Percentiles rank a stretch among this genome's conserved stretches.
Conservation (phyloP, 2,888 invertebrate genomes). For the Ennomos fuscantarius region DNA sequence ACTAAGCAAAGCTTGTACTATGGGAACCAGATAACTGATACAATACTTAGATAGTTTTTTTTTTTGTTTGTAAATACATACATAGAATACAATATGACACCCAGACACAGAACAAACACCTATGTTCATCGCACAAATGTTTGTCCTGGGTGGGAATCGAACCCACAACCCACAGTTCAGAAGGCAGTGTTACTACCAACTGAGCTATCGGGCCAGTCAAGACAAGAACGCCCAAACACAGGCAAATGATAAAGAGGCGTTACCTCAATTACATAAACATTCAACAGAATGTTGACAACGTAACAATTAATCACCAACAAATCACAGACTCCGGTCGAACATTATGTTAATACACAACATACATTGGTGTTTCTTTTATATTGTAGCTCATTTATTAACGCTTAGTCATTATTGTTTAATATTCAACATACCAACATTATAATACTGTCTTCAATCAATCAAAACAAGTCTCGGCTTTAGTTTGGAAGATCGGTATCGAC, state of each 20-base stretch:
- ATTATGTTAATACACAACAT: constrained; percentile 60
- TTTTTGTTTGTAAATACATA: too few species aligned
- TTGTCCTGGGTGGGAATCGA: too few species aligned
- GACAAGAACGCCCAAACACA: constrained; percentile 51
- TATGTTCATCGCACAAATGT: too few species aligned
- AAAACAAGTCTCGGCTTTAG: constrained; percentile 50
- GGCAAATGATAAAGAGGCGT: constrained; percentile 67
- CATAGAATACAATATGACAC: too few species aligned
- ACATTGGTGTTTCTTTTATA: constrained; percentile 55
- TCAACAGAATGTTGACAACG: constrained; percentile 67
- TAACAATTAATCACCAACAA: constrained; percentile 68
- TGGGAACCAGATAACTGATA: too few species aligned
- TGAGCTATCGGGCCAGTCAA: too few species aligned
- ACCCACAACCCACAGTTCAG: too few species aligned
- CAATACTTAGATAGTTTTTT: too few species aligned
- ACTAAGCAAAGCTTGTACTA: too few species aligned
- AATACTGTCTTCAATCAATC: constrained; percentile 74
- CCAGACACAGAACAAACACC: too few species aligned
- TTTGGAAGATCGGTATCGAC: neutral
- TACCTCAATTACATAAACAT: constrained; percentile 63
- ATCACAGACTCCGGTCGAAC: constrained; percentile 49
- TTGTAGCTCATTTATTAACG: constrained; percentile 72
- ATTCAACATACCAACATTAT: constrained; percentile 66
- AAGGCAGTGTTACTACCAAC: too few species aligned
- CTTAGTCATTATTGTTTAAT: constrained; percentile 77